These are phyloP conservation scores for Nephrotoma appendiculata DNA, from an alignment of 2,888 invertebrate genomes.

Conservation along the genomic window DNA sequence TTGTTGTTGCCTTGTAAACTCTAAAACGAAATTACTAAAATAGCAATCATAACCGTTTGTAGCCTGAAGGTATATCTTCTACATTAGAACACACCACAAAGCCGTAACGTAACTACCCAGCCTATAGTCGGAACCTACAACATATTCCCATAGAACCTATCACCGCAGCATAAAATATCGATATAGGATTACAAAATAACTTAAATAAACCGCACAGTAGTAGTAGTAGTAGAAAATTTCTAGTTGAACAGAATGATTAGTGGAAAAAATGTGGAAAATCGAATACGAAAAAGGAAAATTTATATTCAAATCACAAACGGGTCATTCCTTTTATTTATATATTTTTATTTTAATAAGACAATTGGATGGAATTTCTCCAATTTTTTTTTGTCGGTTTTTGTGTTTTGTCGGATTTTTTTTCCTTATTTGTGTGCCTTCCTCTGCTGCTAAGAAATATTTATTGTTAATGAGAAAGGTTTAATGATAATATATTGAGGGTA, in stretches of 20 bases:
- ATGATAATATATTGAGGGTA: background rate
- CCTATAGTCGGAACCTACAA: no score
- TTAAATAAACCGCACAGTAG: background rate
- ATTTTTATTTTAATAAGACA: background rate
- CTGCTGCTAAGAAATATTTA: background rate
- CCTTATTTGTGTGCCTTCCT: background rate
- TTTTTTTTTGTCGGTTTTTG: background rate
- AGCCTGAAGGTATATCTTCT: background rate
- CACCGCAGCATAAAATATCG: background rate
- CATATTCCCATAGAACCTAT: background rate
- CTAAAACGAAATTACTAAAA: background rate
- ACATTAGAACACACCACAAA: background rate
- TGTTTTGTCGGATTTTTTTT: background rate
- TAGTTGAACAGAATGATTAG: background rate
- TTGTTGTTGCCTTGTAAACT: background rate
- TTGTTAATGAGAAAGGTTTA: background rate
- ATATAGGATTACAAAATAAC: background rate
- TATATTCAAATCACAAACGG: background rate
- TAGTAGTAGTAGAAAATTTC: background rate
- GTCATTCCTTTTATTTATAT: background rate
- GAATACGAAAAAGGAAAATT: background rate
- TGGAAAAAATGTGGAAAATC: background rate
- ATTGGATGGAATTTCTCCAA: background rate
- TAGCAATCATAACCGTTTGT: background rate
- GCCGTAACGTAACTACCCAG: background rate